Conservation (phyloP, 2,888 invertebrate species). For the Brenthis hecate region DNA sequence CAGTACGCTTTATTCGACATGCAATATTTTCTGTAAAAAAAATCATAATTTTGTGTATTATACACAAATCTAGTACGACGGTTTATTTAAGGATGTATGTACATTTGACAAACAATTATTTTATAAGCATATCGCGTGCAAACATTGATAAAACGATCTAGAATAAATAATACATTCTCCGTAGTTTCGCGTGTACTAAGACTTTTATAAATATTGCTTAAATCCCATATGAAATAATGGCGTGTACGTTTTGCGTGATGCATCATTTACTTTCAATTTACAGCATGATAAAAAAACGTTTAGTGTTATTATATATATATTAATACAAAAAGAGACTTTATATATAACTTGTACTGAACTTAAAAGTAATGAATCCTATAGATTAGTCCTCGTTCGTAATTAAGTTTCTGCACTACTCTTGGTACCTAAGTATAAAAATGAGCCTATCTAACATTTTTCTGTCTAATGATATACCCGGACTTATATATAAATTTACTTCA, state of each 20-base stretch:
- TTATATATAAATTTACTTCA: too few species aligned
- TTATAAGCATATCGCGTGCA: slow-evolving; percentile 21
- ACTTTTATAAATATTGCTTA: slow-evolving; percentile 28
- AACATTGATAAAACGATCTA: slow-evolving; percentile 11
- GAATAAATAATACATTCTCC: slow-evolving; percentile 13
- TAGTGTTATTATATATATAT: neutral
- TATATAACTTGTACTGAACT: neutral
- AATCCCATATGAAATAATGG: slow-evolving; percentile 24
- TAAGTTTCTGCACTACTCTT: too few species aligned
- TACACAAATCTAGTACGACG: too few species aligned
- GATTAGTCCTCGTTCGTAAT: too few species aligned
- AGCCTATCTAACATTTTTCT: too few species aligned
- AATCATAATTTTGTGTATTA: too few species aligned
- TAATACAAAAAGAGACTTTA: neutral
- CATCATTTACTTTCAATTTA: slow-evolving; percentile 10
- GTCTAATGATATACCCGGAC: too few species aligned
- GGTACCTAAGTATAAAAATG: too few species aligned
- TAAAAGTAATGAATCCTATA: too few species aligned
- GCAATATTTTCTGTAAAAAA: too few species aligned
- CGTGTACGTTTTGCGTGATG: slow-evolving; percentile 14
- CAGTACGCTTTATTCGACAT: too few species aligned
- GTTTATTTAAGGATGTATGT: neutral
- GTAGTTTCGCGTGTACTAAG: slow-evolving; percentile 29
- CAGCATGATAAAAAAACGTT: slow-evolving; percentile 1
- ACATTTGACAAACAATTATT: neutral